Percentiles rank a stretch among this genome's conserved stretches.
Conservation (phyloP, 1,140 invertebrate genomes). For the Neotoxoptera formosana region DNA sequence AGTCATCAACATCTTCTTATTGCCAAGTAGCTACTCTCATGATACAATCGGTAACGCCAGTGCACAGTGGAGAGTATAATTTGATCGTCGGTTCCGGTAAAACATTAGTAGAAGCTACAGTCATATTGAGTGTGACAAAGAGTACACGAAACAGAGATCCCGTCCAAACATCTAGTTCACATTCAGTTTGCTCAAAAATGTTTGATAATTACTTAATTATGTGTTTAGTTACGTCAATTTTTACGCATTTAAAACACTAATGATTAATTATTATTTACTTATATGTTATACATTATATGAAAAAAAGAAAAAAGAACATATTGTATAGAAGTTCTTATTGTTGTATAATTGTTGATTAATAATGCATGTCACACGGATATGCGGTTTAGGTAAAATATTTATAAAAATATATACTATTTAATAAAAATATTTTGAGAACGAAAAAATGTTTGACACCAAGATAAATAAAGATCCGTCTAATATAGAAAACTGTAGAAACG, state of each 20-base stretch:
- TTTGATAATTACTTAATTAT: constrained; percentile 38
- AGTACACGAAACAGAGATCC: constrained; percentile 51
- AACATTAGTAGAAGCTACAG: constrained; percentile 59
- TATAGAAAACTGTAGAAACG: constrained; percentile 18
- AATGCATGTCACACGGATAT: constrained; percentile 41
- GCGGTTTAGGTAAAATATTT: constrained; percentile 43
- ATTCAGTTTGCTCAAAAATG: constrained; percentile 57
- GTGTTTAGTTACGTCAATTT: constrained; percentile 56
- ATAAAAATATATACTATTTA: constrained; percentile 35
- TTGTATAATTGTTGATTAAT: constrained; percentile 54
- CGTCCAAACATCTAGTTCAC: constrained; percentile 53
- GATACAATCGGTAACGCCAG: constrained; percentile 39
- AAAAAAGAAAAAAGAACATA: constrained; percentile 33
- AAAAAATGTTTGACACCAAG: constrained; percentile 29
- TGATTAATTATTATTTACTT: constrained; percentile 29
- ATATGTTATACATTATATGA: constrained; percentile 26
- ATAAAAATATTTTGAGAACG: constrained; percentile 49
- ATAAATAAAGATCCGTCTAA: constrained; percentile 18
- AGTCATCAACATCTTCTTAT: constrained; percentile 60
- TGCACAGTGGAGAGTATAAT: constrained; percentile 60
- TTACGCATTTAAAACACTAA: constrained; percentile 44
- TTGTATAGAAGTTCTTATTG: constrained; percentile 56
- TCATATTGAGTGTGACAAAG: constrained; percentile 59
- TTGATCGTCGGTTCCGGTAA: constrained; percentile 60
- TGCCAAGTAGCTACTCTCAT: constrained; percentile 59